Conservation (phyloP, 2,888 invertebrate species). For the Apamea crenata region DNA sequence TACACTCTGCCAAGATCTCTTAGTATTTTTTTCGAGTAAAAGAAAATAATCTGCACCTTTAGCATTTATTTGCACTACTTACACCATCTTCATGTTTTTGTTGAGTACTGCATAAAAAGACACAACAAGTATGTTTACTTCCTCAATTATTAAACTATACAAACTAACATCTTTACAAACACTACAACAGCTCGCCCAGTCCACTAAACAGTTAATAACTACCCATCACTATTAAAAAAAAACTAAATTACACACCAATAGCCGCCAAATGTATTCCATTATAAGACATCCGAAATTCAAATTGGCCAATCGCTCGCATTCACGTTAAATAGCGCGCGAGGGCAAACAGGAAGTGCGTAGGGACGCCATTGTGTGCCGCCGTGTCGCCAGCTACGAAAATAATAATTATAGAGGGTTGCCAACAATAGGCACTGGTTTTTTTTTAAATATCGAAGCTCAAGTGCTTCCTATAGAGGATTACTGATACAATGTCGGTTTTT, state of each 20-base stretch:
- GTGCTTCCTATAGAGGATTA: slow-evolving; percentile 89
- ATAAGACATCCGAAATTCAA: slow-evolving; percentile 87
- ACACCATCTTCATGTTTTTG: background rate
- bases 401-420: slow-evolving; percentile 89
- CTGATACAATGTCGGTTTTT: slow-evolving; percentile 84
- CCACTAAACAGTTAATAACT: slow-evolving; percentile 68
- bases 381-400: slow-evolving; percentile 90
- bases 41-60: background rate
- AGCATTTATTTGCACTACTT: slow-evolving; percentile 9
- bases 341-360: slow-evolving; percentile 89
- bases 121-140: slow-evolving; percentile 52
- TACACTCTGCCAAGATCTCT: background rate
- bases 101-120: background rate
- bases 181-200: slow-evolving; percentile 43
- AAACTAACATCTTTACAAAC: slow-evolving; percentile 39
- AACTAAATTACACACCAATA: slow-evolving; percentile 83
- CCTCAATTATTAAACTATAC: slow-evolving; percentile 61
- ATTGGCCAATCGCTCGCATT: slow-evolving; percentile 88
- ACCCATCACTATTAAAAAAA: slow-evolving; percentile 72
- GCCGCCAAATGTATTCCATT: slow-evolving; percentile 83
- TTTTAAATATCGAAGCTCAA: slow-evolving; percentile 88
- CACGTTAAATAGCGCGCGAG: slow-evolving; percentile 90
- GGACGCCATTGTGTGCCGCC: slow-evolving; percentile 85
- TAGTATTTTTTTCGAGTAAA: background rate
- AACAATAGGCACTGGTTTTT: slow-evolving; percentile 82